Base-by-base conservation (phyloP, 2,888 invertebrate genomes). In the Horisme vitalbata region DNA sequence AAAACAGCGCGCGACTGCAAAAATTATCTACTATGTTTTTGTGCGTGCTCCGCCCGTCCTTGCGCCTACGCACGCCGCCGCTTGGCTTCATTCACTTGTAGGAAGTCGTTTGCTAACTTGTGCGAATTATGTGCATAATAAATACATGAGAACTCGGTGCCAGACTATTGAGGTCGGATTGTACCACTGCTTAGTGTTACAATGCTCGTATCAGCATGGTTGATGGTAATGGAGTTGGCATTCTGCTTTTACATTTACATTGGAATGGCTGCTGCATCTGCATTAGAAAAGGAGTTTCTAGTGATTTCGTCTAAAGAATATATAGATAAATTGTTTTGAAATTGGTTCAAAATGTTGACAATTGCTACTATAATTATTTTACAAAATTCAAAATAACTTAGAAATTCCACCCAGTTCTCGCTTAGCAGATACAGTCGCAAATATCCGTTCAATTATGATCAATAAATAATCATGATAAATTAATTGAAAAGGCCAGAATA, bases 51-150 rank as follows among this genome's bases (percentile, higher is more conserved):
- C 30, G 43, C 31, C 10, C 49, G 50, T 37, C 50, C 50, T 50
- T 50, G 50, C 45, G 50, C 50, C 50, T 20, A 41, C 50, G 45
- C 45, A 32, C 14, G 10, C 28, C 23, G 41, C 41, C 36, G 39
- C 27, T 28, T 31, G 31, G 18, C 44, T 49, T 49, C 44, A 49
- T 49, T 49, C 49, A 49, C 35, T 44, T 49, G 44, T 45, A 49
- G 49, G 49, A 49, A 49, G 49, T 49, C 44, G 44, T 45, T 49
- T 44, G 44, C 48, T 13, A 27, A 39, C 38, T 48, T 44, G 48
- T 35, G 38, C 38, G 48, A 49, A 49, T 49, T 45, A 49, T 49
- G 44, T 34, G 39, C 49, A 39, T 49, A 44, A 28, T 44, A 48
- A 44, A 48, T 35, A 38, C 14, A 21, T 23, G 38, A 38, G 38